phyloP scores from a whole-genome alignment of 1,140 invertebrate genomes.

The Zaprionus lachaisei region DNA sequence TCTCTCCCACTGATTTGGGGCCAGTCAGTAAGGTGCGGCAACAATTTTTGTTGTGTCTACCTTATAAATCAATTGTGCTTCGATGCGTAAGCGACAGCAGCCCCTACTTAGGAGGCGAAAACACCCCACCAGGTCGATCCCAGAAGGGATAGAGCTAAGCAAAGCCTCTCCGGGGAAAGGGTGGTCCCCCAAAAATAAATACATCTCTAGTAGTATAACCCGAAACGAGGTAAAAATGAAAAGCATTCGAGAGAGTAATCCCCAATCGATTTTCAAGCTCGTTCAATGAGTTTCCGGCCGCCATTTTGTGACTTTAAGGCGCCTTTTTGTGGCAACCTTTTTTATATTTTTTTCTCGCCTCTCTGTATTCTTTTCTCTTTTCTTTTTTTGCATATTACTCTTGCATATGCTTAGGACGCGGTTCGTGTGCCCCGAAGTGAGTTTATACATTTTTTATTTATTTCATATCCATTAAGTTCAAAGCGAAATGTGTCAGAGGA shows the following conservation, averaged over 20 bases:
- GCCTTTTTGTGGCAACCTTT: slow-evolving; percentile 49
- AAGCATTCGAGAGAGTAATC: slow-evolving; percentile 73
- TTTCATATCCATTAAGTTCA: slow-evolving; percentile 82
- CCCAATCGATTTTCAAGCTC: slow-evolving; percentile 76
- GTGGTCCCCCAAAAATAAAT: slow-evolving; percentile 67
- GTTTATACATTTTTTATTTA: slow-evolving; percentile 78
- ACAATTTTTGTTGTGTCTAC: slow-evolving; percentile 76
- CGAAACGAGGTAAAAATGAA: slow-evolving; percentile 78
- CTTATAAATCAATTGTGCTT: slow-evolving; percentile 80
- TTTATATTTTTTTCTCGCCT: slow-evolving; percentile 25
- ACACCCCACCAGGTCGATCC: neutral
- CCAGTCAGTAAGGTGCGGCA: slow-evolving; percentile 43
- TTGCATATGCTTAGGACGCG: slow-evolving; percentile 54
- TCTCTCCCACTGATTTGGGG: slow-evolving; percentile 3
- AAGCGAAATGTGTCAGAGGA: slow-evolving; percentile 73
- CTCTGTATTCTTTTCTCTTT: neutral
- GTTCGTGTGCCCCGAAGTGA: slow-evolving; percentile 42
- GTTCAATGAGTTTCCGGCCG: slow-evolving; percentile 72
- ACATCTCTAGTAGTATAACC: slow-evolving; percentile 35
- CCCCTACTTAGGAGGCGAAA: slow-evolving; percentile 47
- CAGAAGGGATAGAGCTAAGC: slow-evolving; percentile 45
- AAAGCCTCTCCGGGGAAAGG: neutral
- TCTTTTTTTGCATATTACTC: slow-evolving; percentile 46
- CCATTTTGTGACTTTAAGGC: slow-evolving; percentile 74
- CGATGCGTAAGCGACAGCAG: slow-evolving; percentile 66